Conservation (phyloP, 2,797 vertebrate genomes). For the Oreortyx pictus region DNA sequence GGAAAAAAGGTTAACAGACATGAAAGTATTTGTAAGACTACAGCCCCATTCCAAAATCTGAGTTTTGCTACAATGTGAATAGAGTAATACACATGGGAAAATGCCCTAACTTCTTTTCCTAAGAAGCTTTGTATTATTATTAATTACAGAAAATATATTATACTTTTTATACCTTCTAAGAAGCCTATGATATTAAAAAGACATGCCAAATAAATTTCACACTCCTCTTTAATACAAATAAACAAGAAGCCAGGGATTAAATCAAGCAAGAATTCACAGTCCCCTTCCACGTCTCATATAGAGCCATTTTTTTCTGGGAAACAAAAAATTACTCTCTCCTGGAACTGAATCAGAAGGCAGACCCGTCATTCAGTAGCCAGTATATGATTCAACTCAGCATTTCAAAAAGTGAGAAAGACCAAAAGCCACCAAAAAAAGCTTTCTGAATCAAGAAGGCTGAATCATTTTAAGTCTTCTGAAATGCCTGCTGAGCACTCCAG, state of each 20-base stretch:
- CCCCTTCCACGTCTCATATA: conserved; percentile 71
- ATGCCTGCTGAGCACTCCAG: conserved; percentile 6
- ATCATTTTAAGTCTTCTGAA: conserved; percentile 45
- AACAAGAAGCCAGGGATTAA: conserved; percentile 43
- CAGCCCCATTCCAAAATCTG: background rate
- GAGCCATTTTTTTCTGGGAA: conserved; percentile 71
- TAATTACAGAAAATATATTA: conserved; percentile 58
- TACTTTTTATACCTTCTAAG: conserved; percentile 20
- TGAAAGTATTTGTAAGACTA: background rate
- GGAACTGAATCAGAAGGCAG: conserved; percentile 81
- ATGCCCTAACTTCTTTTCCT: conserved; percentile 14
- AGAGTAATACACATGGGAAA: background rate
- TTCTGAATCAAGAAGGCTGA: conserved; percentile 54
- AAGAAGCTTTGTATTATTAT: conserved; percentile 58
- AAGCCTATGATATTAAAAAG: background rate
- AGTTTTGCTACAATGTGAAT: conserved; percentile 6
- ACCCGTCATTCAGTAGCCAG: conserved; percentile 74
- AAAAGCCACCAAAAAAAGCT: conserved; percentile 66
- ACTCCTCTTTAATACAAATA: conserved; percentile 56
- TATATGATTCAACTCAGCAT: conserved; percentile 78
- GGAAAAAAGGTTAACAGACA: background rate
- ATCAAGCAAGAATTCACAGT: conserved; percentile 58
- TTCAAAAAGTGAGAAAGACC: conserved; percentile 67
- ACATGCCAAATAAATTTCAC: conserved; percentile 59
- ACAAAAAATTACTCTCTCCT: conserved; percentile 78